These are phyloP conservation scores for Eubucco bourcierii DNA, from an alignment of 2,113 vertebrate species.

Conservation along the genomic window DNA sequence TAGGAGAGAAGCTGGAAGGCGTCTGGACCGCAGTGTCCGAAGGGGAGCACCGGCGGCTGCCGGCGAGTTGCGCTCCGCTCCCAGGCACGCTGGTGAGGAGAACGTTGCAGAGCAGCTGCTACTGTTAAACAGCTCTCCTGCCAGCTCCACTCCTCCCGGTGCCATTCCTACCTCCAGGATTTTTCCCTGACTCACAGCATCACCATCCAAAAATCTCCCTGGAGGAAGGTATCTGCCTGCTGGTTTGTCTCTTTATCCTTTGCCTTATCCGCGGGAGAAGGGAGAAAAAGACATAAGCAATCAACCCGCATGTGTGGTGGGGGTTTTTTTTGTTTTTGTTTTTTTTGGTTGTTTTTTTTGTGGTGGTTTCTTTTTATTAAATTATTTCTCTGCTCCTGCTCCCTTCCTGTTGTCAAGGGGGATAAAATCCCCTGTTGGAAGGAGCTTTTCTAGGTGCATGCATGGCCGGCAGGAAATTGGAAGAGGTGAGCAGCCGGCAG, in stretches of 20 bases:
- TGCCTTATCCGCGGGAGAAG: constrained; percentile 28
- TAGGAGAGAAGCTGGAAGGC: background rate
- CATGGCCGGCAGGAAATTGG: constrained; percentile 3
- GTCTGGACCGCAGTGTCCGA: background rate
- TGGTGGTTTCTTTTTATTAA: no score
- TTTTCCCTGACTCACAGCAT: constrained; percentile 64
- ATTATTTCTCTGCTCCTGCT: background rate
- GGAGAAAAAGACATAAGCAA: constrained; percentile 29
- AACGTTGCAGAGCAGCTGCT: constrained; percentile 6
- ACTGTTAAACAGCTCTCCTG: constrained; percentile 3
- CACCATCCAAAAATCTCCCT: constrained; percentile 69
- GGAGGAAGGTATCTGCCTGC: constrained; percentile 76
- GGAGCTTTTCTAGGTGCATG: background rate
- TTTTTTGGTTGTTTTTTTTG: background rate
- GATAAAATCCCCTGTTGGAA: background rate
- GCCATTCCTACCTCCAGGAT: constrained; percentile 72
- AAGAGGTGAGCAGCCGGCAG: constrained; percentile 50
- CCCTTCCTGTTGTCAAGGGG: background rate
- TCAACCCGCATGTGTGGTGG: background rate
- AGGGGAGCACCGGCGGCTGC: background rate
- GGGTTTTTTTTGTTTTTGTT: background rate
- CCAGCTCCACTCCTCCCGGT: constrained; percentile 63
- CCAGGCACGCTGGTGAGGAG: background rate
- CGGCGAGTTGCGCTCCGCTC: background rate
- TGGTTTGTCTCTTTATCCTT: constrained; percentile 67